Evolutionary conservation across 2,797 vertebrate genomes (phyloP), one percentile per base, ranked within the genome.

Genomic region (Sus cebifrons): DNA sequence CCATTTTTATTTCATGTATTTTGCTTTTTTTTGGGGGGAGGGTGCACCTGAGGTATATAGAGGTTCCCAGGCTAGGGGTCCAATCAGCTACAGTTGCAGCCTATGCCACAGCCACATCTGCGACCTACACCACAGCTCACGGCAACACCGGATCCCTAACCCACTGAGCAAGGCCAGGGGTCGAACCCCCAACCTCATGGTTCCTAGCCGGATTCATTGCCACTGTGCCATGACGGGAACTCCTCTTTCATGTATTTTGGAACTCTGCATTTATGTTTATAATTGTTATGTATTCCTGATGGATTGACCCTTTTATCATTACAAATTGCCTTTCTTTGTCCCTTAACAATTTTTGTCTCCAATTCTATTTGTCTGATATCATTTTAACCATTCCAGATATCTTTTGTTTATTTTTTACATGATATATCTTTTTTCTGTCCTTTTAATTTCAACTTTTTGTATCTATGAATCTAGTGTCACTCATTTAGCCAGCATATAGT

Each of bases 331-430:
- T 67, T 77, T 65, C 18, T 92, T 92, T 85, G 49, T 21, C 49
- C 85, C 62, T 85, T 85, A 77, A 49, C 25, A 67, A 56, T 77
- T 92, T 77, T 92, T n/a, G 20, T 67, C 25, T 85, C 77, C 32
- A 77, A 77, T 44, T 85, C 62, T 75, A 5, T 85, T 77, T 68
- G 49, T 74, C 8, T 62, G 21, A 67, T 77, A 65, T 67, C 6
- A 56, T 75, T 25, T 75, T 75, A 75, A 27, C 14, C 15, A 77
- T 44, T 52, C 29, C 29, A 64, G 20, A 75, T 77, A 65, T 6
- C 58, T 44, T 77, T 88, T 77, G 73, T 8, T 75, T 64, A 32
- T 88, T 88, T 49, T 75, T 75, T 88, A n/a, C 40, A 36, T 75
- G 3, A 52, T 75, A 7, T 75, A 64, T 32, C 29, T 58, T 88